Conservation (phyloP, 2,888 invertebrate species). For the Mythimna ferrago region DNA sequence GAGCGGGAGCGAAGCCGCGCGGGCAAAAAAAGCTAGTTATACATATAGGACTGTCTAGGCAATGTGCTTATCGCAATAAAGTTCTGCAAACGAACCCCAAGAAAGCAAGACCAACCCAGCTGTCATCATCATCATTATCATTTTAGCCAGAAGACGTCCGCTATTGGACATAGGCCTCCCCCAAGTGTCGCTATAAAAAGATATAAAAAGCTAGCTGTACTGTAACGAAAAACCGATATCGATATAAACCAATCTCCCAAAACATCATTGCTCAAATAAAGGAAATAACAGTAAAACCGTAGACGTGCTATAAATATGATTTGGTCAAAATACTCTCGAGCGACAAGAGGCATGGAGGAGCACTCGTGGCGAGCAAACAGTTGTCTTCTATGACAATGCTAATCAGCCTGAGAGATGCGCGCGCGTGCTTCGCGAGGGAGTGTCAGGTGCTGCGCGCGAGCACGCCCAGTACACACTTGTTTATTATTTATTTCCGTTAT, state of each 20-base stretch:
- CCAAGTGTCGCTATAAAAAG: too few species aligned
- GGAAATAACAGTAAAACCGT: conserved; percentile 40
- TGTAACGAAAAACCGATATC: background rate
- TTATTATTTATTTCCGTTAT: conserved; percentile 58
- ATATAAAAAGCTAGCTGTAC: too few species aligned
- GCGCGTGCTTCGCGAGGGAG: conserved; percentile 68
- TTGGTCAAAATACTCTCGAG: conserved; percentile 44
- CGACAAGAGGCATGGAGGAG: conserved; percentile 44
- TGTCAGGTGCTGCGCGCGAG: conserved; percentile 64
- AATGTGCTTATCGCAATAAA: background rate
- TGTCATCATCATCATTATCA: too few species aligned
- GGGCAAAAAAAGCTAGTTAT: too few species aligned
- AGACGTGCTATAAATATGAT: conserved; percentile 33
- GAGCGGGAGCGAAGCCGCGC: too few species aligned
- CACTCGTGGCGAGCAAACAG: conserved; percentile 63
- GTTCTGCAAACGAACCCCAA: background rate
- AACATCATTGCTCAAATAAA: conserved; percentile 18
- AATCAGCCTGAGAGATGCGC: conserved; percentile 70
- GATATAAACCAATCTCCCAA: conserved; percentile 8
- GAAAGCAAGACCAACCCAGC: background rate
- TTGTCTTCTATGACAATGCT: conserved; percentile 66
- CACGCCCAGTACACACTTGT: conserved; percentile 48
- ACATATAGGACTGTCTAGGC: background rate
- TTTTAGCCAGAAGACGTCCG: too few species aligned
- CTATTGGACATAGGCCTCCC: too few species aligned